Base-by-base conservation (phyloP, 2,797 vertebrate genomes). In the Graptemys geographica region DNA sequence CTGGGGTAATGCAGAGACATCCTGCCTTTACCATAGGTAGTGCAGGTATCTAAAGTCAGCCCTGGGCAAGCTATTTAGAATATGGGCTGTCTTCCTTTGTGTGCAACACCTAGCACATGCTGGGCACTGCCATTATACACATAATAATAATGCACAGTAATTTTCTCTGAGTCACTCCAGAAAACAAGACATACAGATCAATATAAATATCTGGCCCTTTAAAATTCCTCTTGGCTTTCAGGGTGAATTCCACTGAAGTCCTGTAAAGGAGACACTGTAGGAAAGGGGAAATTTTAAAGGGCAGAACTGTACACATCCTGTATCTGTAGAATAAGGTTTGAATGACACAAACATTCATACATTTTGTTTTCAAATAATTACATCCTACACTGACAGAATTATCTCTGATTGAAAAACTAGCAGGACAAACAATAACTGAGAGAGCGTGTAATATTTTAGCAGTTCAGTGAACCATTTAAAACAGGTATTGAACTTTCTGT, bases 221-320 rank as follows among this genome's bases (percentile, higher is more conserved):
- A 44, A 5, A 9, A n/a, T 37, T 25, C 59, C 31, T 31, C 44
- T 1, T 8, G 27, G 1, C 1, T 1, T 0, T 11, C 3, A 57
- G 3, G 16, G 72, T 0, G 1, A 52, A 37, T 55, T 28, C 10
- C 28, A 33, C n/a, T 1, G 6, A 1, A 0, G 18, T 78, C 72
- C 41, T 4, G 5, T 78, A 0, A 51, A 4, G 1, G 0, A 1
- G 0, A 3, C 47, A n/a, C 16, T 0, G 6, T 0, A 0, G 33
- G 69, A 3, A 0, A 0, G 15, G 8, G 31, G 15, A 25, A 1
- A 5, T 1, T 21, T 72, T 21, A 3, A 28, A 2, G 2, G 37
- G 31, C 19, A 87, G 72, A 21, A 11, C 2, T 0, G 0, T 31
- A 1, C 0, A 0, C 4, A 0, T 8, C 7, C 9, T 47, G 27